phyloP scores from a whole-genome alignment of 2,888 invertebrate genomes.

The Ophion ventricosus region DNA sequence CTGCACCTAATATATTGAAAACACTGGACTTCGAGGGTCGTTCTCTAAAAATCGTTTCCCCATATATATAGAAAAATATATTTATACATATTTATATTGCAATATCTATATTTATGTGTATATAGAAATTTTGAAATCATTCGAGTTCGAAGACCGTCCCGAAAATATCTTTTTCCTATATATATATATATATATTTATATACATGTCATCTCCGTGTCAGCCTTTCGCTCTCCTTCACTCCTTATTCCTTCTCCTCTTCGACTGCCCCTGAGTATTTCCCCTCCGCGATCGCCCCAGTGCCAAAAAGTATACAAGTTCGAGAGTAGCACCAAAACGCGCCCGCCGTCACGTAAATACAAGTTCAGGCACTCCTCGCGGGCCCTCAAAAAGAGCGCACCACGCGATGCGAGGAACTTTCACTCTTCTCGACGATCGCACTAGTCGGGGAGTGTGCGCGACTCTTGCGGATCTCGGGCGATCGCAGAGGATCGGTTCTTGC shows the following conservation, averaged over 20 bases:
- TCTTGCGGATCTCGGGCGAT: not conserved
- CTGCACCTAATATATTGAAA: no score
- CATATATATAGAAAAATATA: no score
- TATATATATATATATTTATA: not conserved
- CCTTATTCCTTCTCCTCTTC: slow-evolving; percentile 10
- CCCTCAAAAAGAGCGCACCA: slow-evolving; percentile 27
- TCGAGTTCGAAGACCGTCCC: no score
- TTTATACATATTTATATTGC: no score
- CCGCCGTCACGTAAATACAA: slow-evolving; percentile 33
- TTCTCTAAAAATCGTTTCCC: no score
- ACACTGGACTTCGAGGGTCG: no score
- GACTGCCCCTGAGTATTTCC: not conserved
- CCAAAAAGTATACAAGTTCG: slow-evolving; percentile 76
- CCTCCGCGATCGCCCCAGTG: slow-evolving; percentile 73
- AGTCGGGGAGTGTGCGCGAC: slow-evolving; percentile 33
- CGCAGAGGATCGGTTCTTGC: no score
- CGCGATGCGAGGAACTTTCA: slow-evolving; percentile 71
- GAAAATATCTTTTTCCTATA: no score
- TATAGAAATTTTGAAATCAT: no score
- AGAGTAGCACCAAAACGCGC: slow-evolving; percentile 60
- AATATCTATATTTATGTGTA: no score
- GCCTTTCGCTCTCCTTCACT: slow-evolving; percentile 39
- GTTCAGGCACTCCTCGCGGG: slow-evolving; percentile 43
- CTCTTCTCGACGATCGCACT: slow-evolving; percentile 68
- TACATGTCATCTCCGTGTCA: slow-evolving; percentile 43